Evolutionary conservation across 2,113 vertebrate genomes (phyloP).

Genomic region (Morone chrysops): DNA sequence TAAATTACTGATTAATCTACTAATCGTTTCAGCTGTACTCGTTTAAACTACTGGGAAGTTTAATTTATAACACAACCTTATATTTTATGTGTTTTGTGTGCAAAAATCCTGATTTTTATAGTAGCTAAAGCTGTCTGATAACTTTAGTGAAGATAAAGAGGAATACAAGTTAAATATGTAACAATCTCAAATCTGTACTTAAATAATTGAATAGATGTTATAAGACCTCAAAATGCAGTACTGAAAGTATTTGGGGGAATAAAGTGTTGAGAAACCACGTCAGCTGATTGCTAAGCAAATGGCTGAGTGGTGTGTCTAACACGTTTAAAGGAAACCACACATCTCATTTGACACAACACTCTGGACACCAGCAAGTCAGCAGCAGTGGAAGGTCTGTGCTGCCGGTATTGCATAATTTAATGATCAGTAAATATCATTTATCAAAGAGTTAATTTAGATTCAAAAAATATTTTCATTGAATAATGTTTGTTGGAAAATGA

Average conservation of each 20-base stretch:
- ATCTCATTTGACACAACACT: conserved; percentile 11
- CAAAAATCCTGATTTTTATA: neutral
- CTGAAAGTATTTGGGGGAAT: conserved; percentile 62
- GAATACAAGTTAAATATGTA: neutral
- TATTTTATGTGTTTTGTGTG: no score
- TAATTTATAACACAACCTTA: no score
- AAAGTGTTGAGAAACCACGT: conserved; percentile 69
- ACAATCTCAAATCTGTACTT: neutral
- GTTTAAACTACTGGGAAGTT: no score
- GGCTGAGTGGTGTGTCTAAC: neutral
- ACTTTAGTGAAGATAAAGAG: neutral
- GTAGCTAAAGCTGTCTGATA: neutral
- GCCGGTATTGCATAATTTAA: conserved; percentile 34
- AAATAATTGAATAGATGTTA: neutral
- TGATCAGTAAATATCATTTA: neutral
- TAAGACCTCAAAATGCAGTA: conserved; percentile 67
- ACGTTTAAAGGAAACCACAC: conserved; percentile 12
- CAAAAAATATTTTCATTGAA: neutral
- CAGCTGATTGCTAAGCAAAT: conserved; percentile 56
- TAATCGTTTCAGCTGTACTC: no score
- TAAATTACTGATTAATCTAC: no score
- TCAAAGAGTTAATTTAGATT: neutral
- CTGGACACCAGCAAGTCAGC: conserved; percentile 24
- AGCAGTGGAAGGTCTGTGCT: conserved; percentile 16
- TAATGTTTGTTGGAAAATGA: neutral